Percentiles rank a stretch among this genome's conserved stretches.
These are phyloP conservation scores for Nemotelus nigrinus DNA, from an alignment of 2,888 invertebrate genomes.

Conservation along the genomic window DNA sequence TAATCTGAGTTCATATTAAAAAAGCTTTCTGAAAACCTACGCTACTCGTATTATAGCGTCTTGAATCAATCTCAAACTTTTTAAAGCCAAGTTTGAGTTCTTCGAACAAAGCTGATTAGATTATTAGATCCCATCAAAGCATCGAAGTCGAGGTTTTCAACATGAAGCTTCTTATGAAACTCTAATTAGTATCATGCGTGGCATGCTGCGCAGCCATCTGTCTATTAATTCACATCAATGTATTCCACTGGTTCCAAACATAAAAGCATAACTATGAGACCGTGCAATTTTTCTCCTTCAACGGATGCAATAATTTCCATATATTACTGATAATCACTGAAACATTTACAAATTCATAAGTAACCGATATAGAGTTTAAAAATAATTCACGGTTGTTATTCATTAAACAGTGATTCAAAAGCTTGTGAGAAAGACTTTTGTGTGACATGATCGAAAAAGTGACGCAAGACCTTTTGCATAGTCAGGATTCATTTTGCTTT, in stretches of 20 bases:
- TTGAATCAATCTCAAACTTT: too few relatives aligned
- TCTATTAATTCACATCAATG: background rate
- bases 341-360: slow-evolving; percentile 43
- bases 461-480: too few relatives aligned
- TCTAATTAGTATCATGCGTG: background rate
- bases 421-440: too few relatives aligned
- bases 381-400: slow-evolving; percentile 15
- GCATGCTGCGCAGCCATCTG: background rate
- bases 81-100: too few relatives aligned
- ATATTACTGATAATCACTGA: slow-evolving; percentile 23
- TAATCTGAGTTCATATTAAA: too few relatives aligned
- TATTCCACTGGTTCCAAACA: background rate
- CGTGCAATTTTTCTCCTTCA: slow-evolving; percentile 28
- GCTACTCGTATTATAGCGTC: too few relatives aligned
- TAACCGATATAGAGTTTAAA: slow-evolving; percentile 28
- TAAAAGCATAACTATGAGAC: slow-evolving; percentile 8
- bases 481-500: too few relatives aligned
- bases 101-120: too few relatives aligned
- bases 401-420: background rate
- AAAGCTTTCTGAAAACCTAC: too few relatives aligned
- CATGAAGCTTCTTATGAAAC: background rate
- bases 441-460: too few relatives aligned
- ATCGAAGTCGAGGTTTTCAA: too few relatives aligned
- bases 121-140: too few relatives aligned
- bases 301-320: slow-evolving; percentile 41